Evolutionary conservation across 1,140 invertebrate species (phyloP).

Genomic region (Proctacanthus coquilletti): DNA sequence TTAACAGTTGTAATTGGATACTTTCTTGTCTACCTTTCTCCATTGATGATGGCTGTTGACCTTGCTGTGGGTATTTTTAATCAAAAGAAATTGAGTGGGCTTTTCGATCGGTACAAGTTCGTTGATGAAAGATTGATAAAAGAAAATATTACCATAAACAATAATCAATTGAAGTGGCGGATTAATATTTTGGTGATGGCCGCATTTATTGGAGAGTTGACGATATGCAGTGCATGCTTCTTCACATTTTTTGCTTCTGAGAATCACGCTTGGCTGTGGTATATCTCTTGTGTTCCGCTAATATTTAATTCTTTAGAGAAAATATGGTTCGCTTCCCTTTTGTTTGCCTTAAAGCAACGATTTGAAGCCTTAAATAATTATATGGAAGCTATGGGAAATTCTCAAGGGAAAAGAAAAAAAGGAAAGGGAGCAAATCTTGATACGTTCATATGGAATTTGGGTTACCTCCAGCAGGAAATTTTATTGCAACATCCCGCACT

Average conservation of each 20-base stretch:
- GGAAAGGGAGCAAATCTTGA: background rate
- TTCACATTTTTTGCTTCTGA: background rate
- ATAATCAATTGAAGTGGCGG: constrained; percentile 12
- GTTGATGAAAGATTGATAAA: constrained; percentile 21
- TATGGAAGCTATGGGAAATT: constrained; percentile 10
- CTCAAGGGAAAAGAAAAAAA: background rate
- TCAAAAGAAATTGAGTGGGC: constrained; percentile 16
- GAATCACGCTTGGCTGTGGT: constrained; percentile 12
- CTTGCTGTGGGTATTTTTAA: constrained; percentile 19
- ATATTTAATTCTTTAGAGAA: constrained; percentile 25
- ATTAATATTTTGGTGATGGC: constrained; percentile 19
- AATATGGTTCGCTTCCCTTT: constrained; percentile 24
- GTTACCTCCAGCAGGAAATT: constrained; percentile 8
- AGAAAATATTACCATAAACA: constrained; percentile 19
- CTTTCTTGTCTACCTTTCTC: constrained; percentile 25
- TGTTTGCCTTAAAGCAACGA: constrained; percentile 22
- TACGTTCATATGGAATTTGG: background rate
- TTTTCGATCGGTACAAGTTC: constrained; percentile 21
- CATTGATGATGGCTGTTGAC: constrained; percentile 28
- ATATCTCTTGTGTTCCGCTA: constrained; percentile 20
- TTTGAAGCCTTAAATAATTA: constrained; percentile 22
- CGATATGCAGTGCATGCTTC: constrained; percentile 15
- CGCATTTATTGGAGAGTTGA: constrained; percentile 20
- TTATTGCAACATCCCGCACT: background rate
- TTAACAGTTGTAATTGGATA: constrained; percentile 28